phyloP scores from a whole-genome alignment of 1,140 invertebrate genomes.

The Drosophila malerkotliana region DNA sequence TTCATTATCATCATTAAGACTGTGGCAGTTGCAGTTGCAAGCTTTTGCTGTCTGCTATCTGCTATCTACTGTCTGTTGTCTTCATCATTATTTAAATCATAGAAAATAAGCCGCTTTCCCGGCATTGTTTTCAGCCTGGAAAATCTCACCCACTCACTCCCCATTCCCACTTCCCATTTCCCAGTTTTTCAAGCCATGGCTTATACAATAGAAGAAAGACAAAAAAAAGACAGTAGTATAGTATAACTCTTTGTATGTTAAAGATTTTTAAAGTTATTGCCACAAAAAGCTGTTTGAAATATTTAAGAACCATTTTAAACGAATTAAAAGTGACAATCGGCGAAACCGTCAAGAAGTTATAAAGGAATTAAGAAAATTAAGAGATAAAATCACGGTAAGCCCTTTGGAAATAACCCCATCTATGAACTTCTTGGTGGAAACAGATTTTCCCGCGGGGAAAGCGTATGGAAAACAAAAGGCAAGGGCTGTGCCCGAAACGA shows the following conservation, averaged over 20 bases:
- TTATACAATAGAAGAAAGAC: constrained; percentile 40
- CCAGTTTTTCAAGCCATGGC: constrained; percentile 44
- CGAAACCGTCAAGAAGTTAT: background rate
- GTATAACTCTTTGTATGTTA: constrained; percentile 13
- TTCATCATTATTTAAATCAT: constrained; percentile 82
- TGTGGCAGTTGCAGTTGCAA: constrained; percentile 41
- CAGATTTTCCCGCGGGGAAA: constrained; percentile 23
- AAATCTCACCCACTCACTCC: constrained; percentile 62
- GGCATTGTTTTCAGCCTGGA: constrained; percentile 77
- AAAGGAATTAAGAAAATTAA: constrained; percentile 14
- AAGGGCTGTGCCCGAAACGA: constrained; percentile 65
- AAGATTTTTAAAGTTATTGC: background rate
- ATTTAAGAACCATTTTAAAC: background rate
- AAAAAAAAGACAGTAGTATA: constrained; percentile 22
- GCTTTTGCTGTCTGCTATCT: background rate
- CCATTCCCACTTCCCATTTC: constrained; percentile 13
- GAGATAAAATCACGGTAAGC: constrained; percentile 12
- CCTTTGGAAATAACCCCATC: constrained; percentile 3
- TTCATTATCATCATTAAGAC: constrained; percentile 34
- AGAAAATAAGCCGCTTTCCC: constrained; percentile 82
- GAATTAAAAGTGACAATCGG: background rate
- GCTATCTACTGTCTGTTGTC: constrained; percentile 60
- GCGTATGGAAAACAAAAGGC: constrained; percentile 48
- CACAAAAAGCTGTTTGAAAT: background rate
- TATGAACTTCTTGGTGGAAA: constrained; percentile 8